These are phyloP conservation scores for Xestobium rufovillosum DNA, from an alignment of 2,888 invertebrate genomes.

Conservation along the genomic window DNA sequence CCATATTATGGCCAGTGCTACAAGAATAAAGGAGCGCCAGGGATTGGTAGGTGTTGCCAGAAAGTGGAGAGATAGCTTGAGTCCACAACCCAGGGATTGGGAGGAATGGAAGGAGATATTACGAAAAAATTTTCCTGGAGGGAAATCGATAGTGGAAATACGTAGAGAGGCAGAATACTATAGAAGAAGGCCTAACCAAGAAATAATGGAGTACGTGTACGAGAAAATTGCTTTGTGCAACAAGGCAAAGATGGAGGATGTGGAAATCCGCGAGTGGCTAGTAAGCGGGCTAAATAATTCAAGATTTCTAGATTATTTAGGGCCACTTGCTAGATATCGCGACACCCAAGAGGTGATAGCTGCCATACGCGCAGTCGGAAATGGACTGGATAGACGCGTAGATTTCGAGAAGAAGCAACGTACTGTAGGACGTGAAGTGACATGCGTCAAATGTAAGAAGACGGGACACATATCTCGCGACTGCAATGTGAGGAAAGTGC, in stretches of 20 bases:
- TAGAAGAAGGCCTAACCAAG: conserved; percentile 14
- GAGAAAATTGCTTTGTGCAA: conserved; percentile 23
- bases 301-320: conserved; percentile 14
- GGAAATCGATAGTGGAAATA: conserved; percentile 5
- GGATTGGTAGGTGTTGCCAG: conserved; percentile 21
- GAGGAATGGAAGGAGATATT: neutral
- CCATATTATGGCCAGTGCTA: too few species aligned
- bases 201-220: conserved; percentile 19
- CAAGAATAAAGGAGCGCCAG: too few species aligned
- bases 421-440: too few species aligned
- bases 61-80: conserved; percentile 22
- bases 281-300: conserved; percentile 16
- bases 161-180: conserved; percentile 20
- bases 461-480: too few species aligned
- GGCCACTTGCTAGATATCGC: conserved; percentile 20
- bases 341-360: too few species aligned
- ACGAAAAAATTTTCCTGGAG: conserved; percentile 5
- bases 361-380: too few species aligned
- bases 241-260: conserved; percentile 20
- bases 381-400: too few species aligned
- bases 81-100: neutral
- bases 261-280: too few species aligned
- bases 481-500: too few species aligned
- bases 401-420: too few species aligned
- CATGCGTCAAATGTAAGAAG: too few species aligned